phyloP scores from a whole-genome alignment of 2,113 vertebrate species.

The Pipra filicauda region DNA sequence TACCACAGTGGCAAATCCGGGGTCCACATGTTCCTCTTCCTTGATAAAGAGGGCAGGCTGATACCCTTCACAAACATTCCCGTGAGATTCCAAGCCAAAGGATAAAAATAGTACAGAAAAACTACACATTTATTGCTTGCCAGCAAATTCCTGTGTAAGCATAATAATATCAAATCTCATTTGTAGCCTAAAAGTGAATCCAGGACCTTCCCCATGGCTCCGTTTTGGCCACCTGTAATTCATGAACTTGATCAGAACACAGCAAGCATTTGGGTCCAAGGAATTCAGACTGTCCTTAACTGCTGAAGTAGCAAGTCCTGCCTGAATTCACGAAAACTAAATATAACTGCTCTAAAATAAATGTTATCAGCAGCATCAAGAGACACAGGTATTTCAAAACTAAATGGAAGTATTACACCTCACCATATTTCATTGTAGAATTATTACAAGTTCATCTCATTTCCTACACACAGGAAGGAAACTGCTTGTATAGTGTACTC shows the following conservation, averaged over 20 bases:
- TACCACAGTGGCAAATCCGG: background rate
- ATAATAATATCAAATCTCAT: background rate
- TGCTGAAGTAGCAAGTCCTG: background rate
- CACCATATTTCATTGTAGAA: background rate
- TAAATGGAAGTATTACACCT: background rate
- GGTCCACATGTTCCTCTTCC: background rate
- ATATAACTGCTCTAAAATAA: background rate
- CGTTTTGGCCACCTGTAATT: background rate
- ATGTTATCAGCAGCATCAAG: background rate
- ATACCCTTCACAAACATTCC: background rate
- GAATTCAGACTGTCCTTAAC: background rate
- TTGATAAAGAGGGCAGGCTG: background rate
- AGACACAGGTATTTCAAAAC: background rate
- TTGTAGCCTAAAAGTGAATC: background rate
- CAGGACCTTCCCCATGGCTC: background rate
- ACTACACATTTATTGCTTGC: background rate
- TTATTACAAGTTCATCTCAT: background rate
- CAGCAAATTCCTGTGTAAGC: background rate
- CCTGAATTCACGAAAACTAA: background rate
- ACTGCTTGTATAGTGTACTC: background rate
- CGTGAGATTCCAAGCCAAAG: background rate
- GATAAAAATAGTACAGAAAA: background rate
- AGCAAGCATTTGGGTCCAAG: background rate
- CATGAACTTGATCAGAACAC: background rate
- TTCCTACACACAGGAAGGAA: background rate